Percentiles rank a stretch among this genome's conserved stretches.
phyloP scores from a whole-genome alignment of 2,113 vertebrate species.

The Mohoua ochrocephala region DNA sequence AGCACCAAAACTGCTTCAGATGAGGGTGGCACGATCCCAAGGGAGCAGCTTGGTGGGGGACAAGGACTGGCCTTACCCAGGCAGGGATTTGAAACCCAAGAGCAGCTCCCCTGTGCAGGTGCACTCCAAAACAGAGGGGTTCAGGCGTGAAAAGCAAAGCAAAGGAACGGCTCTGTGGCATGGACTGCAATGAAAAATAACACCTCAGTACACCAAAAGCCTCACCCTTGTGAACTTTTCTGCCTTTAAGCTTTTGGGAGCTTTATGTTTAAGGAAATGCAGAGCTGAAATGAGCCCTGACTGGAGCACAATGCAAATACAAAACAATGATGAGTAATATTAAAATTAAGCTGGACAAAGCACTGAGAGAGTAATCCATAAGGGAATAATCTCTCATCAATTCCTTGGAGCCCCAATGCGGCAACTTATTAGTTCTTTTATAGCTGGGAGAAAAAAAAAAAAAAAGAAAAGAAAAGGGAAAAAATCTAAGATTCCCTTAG shows the following conservation, averaged over 20 bases:
- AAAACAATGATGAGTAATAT: conserved; percentile 12
- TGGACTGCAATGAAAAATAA: not conserved
- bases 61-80: accelerated
- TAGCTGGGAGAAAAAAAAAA: not conserved
- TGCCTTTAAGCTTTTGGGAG: not conserved
- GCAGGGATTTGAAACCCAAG: not conserved
- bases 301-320: not conserved
- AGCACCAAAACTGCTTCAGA: not conserved
- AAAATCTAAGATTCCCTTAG: not conserved
- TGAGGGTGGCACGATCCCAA: not conserved
- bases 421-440: conserved; percentile 9
- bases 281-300: not conserved
- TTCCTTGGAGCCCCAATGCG: not conserved
- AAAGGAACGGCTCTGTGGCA: not conserved
- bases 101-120: accelerated
- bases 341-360: conserved; percentile 23
- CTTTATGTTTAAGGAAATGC: not conserved
- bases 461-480: not conserved
- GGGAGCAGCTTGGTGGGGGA: accelerated
- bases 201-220: not conserved
- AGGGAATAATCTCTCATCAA: not conserved
- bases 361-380: not conserved
- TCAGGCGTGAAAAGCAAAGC: not conserved
- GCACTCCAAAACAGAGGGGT: not conserved
- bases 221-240: not conserved